These are phyloP conservation scores for Lobophora halterata DNA, from an alignment of 2,888 invertebrate genomes.

Conservation along the genomic window DNA sequence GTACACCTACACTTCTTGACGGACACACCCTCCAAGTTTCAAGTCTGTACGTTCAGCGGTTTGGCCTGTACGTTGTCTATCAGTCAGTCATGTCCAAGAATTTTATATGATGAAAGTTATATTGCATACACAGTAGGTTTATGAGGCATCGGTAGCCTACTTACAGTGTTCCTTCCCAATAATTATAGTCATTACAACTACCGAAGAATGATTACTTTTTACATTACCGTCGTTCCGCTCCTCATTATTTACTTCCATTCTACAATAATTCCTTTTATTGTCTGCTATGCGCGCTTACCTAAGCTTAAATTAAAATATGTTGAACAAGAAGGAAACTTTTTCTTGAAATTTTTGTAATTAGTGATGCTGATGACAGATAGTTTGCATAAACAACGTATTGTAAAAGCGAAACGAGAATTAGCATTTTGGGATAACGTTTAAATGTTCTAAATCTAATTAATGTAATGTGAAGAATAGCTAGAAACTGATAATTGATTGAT, in stretches of 20 bases:
- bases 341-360: slow-evolving; percentile 21
- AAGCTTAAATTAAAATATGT: slow-evolving; percentile 25
- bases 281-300: slow-evolving; percentile 20
- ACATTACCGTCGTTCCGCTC: slow-evolving; percentile 25
- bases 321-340: slow-evolving; percentile 35
- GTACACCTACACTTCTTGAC: no score
- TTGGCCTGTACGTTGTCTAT: no score
- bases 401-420: neutral
- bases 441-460: slow-evolving; percentile 11
- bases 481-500: no score
- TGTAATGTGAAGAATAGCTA: no score
- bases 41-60: no score
- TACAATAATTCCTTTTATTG: slow-evolving; percentile 29
- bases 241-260: slow-evolving; percentile 40
- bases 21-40: no score
- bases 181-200: slow-evolving; percentile 27
- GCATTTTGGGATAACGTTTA: slow-evolving; percentile 6
- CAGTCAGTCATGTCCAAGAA: no score
- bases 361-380: slow-evolving; percentile 21
- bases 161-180: slow-evolving; percentile 18
- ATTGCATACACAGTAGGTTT: slow-evolving; percentile 17
- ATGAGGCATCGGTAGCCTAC: slow-evolving; percentile 21
- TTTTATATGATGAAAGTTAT: slow-evolving; percentile 5
- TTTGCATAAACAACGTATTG: slow-evolving; percentile 19
- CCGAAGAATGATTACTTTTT: slow-evolving; percentile 25